Percentiles rank a stretch among this genome's conserved stretches.
phyloP scores from a whole-genome alignment of 1,140 invertebrate genomes.

The Metaphire vulgaris region DNA sequence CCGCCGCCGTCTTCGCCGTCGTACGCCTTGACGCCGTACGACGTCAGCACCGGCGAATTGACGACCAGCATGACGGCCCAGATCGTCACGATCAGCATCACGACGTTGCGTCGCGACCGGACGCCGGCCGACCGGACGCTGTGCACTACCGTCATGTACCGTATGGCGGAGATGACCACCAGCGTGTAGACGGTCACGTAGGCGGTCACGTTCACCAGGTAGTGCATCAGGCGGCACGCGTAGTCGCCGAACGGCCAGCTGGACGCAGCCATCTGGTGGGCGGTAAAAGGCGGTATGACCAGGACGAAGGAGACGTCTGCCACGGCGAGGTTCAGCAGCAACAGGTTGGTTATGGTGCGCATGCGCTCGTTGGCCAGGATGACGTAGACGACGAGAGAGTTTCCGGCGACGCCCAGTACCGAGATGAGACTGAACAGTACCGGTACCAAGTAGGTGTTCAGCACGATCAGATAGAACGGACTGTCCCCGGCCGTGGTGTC shows the following conservation, averaged over 20 bases:
- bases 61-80: slow-evolving; percentile 20
- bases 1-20: background rate
- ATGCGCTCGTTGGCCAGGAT: slow-evolving; percentile 39
- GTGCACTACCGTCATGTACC: slow-evolving; percentile 43
- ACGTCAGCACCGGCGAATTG: slow-evolving; percentile 11
- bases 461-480: no score
- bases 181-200: slow-evolving; percentile 90
- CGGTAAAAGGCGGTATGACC: slow-evolving; percentile 23
- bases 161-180: slow-evolving; percentile 83
- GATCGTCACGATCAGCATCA: slow-evolving; percentile 16
- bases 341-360: slow-evolving; percentile 52
- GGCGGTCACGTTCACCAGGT: no score
- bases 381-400: slow-evolving; percentile 38
- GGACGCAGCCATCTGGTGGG: slow-evolving; percentile 16
- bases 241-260: slow-evolving; percentile 22
- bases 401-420: slow-evolving; percentile 52
- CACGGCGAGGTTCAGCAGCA: no score
- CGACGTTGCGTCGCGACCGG: slow-evolving; percentile 10
- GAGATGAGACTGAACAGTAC: slow-evolving; percentile 28
- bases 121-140: background rate
- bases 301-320: slow-evolving; percentile 57
- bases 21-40: slow-evolving; percentile 3
- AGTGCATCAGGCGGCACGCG: slow-evolving; percentile 26
- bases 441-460: slow-evolving; percentile 13
- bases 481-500: no score